These are phyloP conservation scores for Drosophila neoperkinsi DNA, from an alignment of 2,888 invertebrate genomes.

Conservation along the genomic window DNA sequence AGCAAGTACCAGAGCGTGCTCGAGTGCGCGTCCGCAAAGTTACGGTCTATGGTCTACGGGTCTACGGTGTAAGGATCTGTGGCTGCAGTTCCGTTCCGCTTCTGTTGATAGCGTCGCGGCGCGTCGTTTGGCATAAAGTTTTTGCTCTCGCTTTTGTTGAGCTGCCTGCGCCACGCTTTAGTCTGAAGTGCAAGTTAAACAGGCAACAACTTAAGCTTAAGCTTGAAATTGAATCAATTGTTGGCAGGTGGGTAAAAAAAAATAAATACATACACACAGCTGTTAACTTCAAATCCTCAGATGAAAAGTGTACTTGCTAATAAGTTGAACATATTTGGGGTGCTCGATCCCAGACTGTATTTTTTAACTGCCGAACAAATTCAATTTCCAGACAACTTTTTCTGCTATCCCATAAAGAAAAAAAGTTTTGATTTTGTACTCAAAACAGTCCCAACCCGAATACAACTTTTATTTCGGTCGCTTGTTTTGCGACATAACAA, in stretches of 20 bases:
- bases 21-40: constrained; percentile 46
- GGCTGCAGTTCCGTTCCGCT: constrained; percentile 25
- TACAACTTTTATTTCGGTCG: constrained; percentile 50
- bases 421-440: constrained; percentile 51
- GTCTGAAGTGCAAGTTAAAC: constrained; percentile 48
- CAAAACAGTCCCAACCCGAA: constrained; percentile 39
- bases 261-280: neutral
- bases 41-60: constrained; percentile 19
- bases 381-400: constrained; percentile 70
- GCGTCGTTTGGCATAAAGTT: constrained; percentile 47
- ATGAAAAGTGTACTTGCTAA: constrained; percentile 49
- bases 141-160: constrained; percentile 54
- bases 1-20: constrained; percentile 70
- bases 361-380: constrained; percentile 57
- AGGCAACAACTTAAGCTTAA: constrained; percentile 26
- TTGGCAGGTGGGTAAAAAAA: constrained; percentile 43
- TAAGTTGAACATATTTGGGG: constrained; percentile 56
- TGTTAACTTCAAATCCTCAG: neutral
- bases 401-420: constrained; percentile 43
- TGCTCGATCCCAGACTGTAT: constrained; percentile 33
- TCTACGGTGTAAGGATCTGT: constrained; percentile 1
- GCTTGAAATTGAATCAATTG: constrained; percentile 47
- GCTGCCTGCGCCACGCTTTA: constrained; percentile 37
- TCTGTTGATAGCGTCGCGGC: constrained; percentile 11
- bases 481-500: constrained; percentile 44